Base-by-base conservation (phyloP, 1,140 invertebrate genomes). In the Drosophila watanabei region DNA sequence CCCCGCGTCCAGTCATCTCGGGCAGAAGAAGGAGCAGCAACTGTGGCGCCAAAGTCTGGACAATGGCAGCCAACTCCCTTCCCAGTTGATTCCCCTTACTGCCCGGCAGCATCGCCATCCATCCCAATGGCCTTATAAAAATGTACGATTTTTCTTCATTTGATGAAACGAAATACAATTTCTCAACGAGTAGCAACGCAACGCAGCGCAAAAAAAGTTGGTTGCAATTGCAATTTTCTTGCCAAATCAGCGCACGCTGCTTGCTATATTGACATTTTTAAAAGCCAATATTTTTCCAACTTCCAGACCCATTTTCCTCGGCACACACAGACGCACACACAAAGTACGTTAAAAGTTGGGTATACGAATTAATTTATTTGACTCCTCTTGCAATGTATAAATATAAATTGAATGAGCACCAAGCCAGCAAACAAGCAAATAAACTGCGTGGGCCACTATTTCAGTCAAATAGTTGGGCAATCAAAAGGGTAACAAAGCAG, bases 141-240 rank as follows among this genome's bases (percentile, higher is more conserved):
- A 90, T 90, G 75, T 90, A 78, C 87, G 72, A 90, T 90, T 90
- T 90, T 73, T 90, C 86, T 90, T 90, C 86, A 90, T 90, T 90
- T 90, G 86, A 91, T 87, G 86, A 82, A 90, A 90, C 83, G 86
- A 90, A 90, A 90, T 90, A 90, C 86, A 90, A 90, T 90, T 90
- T 90, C 79, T 90, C 86, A 90, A 77, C 75, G 63, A 81, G 75
- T 10, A 43, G 60, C 64, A 43, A 41, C 51, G 51, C 37, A 57
- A 48, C 41, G 43, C 52, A 72, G 51, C 66, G 45, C 46, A 51
- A 81, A 80, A 81, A 90, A 82, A 82, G 71, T 90, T 90, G 60
- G 66, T 63, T 86, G 82, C 70, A 73, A 73, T 70, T 82, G 86
- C 82, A 90, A 90, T 89, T 90, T 87, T 85, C 86, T 90, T 90